Percentiles rank a stretch among this genome's conserved stretches.
phyloP scores from a whole-genome alignment of 2,113 vertebrate species.

The Sitta europaea region DNA sequence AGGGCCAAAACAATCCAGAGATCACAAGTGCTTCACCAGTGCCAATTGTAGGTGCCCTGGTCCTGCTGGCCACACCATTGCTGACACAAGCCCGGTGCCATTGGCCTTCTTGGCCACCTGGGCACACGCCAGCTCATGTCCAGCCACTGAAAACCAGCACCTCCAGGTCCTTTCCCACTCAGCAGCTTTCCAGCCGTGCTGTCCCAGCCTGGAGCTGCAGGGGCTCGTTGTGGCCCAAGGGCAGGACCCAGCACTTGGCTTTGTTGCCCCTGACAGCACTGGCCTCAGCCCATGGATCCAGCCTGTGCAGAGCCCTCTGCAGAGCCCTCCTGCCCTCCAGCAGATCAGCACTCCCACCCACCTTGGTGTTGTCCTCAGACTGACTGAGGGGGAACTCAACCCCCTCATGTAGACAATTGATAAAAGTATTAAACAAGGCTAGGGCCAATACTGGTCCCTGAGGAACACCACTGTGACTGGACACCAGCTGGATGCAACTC shows the following conservation, averaged over 20 bases:
- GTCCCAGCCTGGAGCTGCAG: not conserved
- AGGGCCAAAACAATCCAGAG: rapidly evolving
- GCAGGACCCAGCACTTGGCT: not conserved
- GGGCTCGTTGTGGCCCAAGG: not conserved
- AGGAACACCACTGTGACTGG: not conserved
- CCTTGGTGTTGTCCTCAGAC: rapidly evolving
- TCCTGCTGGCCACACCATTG: not conserved
- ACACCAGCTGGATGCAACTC: not conserved
- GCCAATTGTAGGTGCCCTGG: not conserved
- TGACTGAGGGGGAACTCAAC: not conserved
- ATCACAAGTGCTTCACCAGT: not conserved
- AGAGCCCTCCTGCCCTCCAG: not conserved
- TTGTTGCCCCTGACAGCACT: rapidly evolving
- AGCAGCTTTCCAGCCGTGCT: not conserved
- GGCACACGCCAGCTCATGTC: not conserved
- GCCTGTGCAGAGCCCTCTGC: not conserved
- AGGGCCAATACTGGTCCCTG: too few relatives aligned
- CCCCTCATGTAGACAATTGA: not conserved
- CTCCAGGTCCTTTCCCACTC: not conserved
- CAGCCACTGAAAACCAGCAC: rapidly evolving
- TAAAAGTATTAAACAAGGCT: too few relatives aligned
- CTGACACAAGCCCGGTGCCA: not conserved
- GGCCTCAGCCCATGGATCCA: not conserved
- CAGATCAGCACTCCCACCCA: rapidly evolving
- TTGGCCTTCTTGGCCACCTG: not conserved